These are phyloP conservation scores for Neoseiulus cucumeris DNA, from an alignment of 1,140 invertebrate genomes.

Conservation along the genomic window DNA sequence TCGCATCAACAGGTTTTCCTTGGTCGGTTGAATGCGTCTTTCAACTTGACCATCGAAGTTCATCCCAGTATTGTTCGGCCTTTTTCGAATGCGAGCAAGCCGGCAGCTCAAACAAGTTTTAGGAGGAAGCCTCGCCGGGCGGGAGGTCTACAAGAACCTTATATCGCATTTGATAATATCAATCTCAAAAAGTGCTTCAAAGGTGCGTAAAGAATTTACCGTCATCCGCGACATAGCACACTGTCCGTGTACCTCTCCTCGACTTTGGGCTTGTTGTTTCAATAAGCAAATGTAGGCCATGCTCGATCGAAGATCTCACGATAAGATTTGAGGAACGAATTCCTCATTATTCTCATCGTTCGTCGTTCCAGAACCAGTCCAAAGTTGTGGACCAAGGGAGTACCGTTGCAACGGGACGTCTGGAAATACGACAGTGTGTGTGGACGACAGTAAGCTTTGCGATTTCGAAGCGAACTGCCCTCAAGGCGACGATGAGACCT, in stretches of 20 bases:
- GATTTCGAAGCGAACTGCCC: background rate
- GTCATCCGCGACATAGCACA: too few species aligned
- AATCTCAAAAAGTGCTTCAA: background rate
- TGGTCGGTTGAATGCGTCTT: background rate
- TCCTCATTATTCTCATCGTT: too few species aligned
- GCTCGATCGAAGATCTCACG: too few species aligned
- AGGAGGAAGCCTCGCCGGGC: background rate
- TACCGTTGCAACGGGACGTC: background rate
- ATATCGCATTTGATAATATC: background rate
- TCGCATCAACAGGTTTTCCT: too few species aligned
- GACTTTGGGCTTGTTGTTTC: too few species aligned
- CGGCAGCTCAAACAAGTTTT: too few species aligned
- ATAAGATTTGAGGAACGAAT: too few species aligned
- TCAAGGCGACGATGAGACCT: background rate
- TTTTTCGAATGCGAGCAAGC: too few species aligned
- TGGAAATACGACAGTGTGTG: background rate
- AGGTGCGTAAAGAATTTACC: background rate
- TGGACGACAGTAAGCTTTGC: background rate
- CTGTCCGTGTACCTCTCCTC: too few species aligned
- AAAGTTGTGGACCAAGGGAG: background rate
- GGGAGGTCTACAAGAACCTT: background rate
- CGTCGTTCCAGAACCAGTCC: background rate
- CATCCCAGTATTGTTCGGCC: background rate
- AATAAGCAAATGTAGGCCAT: too few species aligned
- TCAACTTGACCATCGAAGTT: background rate